Evolutionary conservation across 1,140 invertebrate species (phyloP).

Genomic region (Drosophila equinoxialis): DNA sequence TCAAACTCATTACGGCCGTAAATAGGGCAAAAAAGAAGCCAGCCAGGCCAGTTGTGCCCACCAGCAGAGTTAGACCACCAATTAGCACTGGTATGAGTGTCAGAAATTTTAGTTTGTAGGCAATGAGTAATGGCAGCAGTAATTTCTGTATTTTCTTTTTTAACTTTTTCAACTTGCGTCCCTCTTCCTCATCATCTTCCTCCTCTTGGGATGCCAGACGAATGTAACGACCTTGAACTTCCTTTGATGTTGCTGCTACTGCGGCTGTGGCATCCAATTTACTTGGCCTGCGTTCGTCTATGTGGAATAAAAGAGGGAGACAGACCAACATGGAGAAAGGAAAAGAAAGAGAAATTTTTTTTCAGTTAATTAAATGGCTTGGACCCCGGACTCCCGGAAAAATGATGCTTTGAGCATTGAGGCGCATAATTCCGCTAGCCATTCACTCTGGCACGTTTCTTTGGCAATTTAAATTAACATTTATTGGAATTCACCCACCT

Average conservation of each 20-base stretch:
- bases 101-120: slow-evolving; percentile 92
- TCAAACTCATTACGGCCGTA: slow-evolving; percentile 86
- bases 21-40: slow-evolving; percentile 94
- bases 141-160: slow-evolving; percentile 88
- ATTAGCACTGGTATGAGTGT: slow-evolving; percentile 90
- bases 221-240: slow-evolving; percentile 70
- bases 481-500: slow-evolving; percentile 41
- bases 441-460: background rate
- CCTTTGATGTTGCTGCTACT: slow-evolving; percentile 56
- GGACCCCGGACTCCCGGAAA: slow-evolving; percentile 10
- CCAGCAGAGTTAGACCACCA: slow-evolving; percentile 88
- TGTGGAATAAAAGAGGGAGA: slow-evolving; percentile 2
- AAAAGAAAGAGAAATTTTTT: background rate
- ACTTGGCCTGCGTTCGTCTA: slow-evolving; percentile 39
- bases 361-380: slow-evolving; percentile 66
- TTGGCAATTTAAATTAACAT: slow-evolving; percentile 26
- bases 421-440: slow-evolving; percentile 13
- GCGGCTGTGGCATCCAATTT: slow-evolving; percentile 41
- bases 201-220: slow-evolving; percentile 36
- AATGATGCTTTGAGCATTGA: slow-evolving; percentile 36
- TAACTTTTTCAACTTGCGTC: slow-evolving; percentile 82
- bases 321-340: background rate
- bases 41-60: slow-evolving; percentile 89
- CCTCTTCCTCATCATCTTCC: slow-evolving; percentile 23
- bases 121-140: slow-evolving; percentile 89